Percentiles rank a stretch among this genome's conserved stretches.
Conservation (phyloP, 1,140 invertebrate genomes). For the Euborellia annulipes region DNA sequence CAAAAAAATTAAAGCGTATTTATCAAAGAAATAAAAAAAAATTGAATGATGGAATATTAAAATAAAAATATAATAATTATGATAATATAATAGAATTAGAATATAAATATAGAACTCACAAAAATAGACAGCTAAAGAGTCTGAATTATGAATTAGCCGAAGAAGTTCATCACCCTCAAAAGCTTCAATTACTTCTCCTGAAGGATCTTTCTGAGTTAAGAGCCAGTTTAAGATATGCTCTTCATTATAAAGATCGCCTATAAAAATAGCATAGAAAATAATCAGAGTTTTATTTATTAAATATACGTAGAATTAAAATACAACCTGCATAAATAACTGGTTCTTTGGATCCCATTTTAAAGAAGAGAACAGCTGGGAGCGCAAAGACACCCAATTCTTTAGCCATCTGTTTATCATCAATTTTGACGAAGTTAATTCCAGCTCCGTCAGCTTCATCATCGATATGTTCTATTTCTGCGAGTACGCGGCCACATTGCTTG, state of each 20-base stretch:
- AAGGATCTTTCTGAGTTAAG: constrained; percentile 75
- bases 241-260: constrained; percentile 78
- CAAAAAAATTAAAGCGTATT: neutral
- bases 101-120: no score
- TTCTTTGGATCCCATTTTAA: constrained; percentile 72
- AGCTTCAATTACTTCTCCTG: constrained; percentile 78
- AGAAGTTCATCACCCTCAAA: constrained; percentile 68
- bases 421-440: constrained; percentile 85
- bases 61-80: neutral
- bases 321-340: constrained; percentile 84
- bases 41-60: neutral
- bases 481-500: constrained; percentile 78
- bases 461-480: constrained; percentile 81
- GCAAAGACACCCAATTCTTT: constrained; percentile 79
- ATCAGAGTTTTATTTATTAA: neutral
- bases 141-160: constrained; percentile 61
- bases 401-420: constrained; percentile 72
- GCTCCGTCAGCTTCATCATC: constrained; percentile 85
- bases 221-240: constrained; percentile 79
- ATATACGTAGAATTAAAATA: neutral
- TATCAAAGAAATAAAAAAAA: neutral
- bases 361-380: constrained; percentile 76
- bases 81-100: no score
- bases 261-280: neutral
- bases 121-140: constrained; percentile 79